Percentiles rank a stretch among this genome's conserved stretches.
Conservation (phyloP, 2,113 vertebrate species). For the Pungitius pungitius region DNA sequence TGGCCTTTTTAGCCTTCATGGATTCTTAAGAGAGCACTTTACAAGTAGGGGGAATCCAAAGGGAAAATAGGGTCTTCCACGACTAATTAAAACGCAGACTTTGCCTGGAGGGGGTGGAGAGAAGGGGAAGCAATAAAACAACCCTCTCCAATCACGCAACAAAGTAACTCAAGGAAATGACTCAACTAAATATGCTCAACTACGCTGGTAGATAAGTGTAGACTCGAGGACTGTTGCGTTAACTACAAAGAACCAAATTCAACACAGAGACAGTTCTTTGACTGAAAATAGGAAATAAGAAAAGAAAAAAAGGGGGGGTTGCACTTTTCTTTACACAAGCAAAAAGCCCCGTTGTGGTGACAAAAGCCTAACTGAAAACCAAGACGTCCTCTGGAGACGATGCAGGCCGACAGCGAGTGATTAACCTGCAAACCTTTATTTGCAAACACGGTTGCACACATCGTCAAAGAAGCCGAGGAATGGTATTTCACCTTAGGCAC, state of each 20-base stretch:
- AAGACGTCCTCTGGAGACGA: constrained; percentile 57
- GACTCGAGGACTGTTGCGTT: constrained; percentile 14
- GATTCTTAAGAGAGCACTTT: constrained; percentile 65
- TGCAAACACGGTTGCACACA: constrained; percentile 70
- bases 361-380: constrained; percentile 53
- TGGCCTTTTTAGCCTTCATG: constrained; percentile 73
- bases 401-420: constrained; percentile 65
- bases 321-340: neutral
- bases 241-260: neutral
- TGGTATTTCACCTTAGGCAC: constrained; percentile 73
- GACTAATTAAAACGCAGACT: constrained; percentile 73
- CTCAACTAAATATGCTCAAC: constrained; percentile 56
- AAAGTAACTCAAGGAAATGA: constrained; percentile 67
- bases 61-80: constrained; percentile 65
- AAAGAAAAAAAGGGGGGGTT: neutral
- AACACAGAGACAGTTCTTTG: neutral
- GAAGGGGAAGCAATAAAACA: constrained; percentile 67
- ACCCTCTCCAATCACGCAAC: constrained; percentile 61
- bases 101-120: constrained; percentile 52
- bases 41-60: constrained; percentile 68
- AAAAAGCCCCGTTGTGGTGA: constrained; percentile 32
- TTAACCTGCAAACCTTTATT: constrained; percentile 71
- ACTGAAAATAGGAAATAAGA: neutral
- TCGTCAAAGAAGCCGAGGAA: constrained; percentile 64
- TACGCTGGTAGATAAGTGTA: constrained; percentile 35